Evolutionary conservation across 2,797 vertebrate species (phyloP).

Genomic region (Cyclura pinguis): DNA sequence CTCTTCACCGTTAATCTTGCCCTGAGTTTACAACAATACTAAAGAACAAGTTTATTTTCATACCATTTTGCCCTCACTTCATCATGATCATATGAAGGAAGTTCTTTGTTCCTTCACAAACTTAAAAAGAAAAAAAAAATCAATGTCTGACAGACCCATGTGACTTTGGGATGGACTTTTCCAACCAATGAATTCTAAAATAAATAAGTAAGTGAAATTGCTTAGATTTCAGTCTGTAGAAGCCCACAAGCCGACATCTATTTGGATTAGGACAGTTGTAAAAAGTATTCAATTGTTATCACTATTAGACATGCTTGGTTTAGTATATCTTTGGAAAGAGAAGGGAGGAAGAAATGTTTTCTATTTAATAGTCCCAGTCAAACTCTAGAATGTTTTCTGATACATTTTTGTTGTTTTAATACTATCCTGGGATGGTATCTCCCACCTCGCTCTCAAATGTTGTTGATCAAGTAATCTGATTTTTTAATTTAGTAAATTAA

Average conservation of each 20-base stretch:
- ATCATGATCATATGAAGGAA: constrained; percentile 35
- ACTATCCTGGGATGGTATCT: background rate
- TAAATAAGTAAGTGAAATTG: background rate
- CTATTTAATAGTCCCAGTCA: background rate
- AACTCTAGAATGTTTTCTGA: background rate
- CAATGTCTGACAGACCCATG: constrained; percentile 5
- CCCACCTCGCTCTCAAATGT: background rate
- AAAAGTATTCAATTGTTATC: background rate
- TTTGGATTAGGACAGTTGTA: constrained; percentile 6
- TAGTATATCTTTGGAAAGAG: constrained; percentile 3
- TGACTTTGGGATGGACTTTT: background rate
- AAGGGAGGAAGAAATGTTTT: background rate
- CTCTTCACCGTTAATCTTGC: constrained; percentile 40
- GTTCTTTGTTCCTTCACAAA: constrained; percentile 30
- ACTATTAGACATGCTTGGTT: background rate
- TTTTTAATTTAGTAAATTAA: background rate
- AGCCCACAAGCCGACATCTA: background rate
- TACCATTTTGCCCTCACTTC: constrained; percentile 40
- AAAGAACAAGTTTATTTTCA: constrained; percentile 26
- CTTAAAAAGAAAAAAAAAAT: background rate
- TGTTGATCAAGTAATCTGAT: background rate
- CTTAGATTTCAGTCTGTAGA: background rate
- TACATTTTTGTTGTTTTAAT: background rate
- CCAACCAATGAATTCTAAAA: background rate
- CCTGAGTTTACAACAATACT: constrained; percentile 29